Base-by-base conservation (phyloP, 2,888 invertebrate species). In the Drosophila mayaguana region DNA sequence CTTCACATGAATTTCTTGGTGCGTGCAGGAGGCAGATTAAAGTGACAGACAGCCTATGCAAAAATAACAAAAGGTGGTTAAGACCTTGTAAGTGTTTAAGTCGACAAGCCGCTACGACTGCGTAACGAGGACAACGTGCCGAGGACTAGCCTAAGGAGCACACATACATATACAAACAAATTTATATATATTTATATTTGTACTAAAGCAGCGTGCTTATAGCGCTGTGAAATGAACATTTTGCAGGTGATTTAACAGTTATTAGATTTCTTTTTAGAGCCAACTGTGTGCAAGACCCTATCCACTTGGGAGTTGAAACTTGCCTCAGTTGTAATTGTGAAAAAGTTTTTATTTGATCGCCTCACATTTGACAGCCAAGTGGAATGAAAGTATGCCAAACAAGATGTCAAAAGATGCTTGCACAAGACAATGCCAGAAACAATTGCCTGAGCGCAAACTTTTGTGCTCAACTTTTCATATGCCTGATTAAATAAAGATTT, bases 81-180 rank as follows among this genome's bases (percentile, higher is more conserved):
- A 90, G 82, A 83, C 89, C 89, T 89, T 86, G 90, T 90, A 90
- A 90, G 81, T 90, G 88, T 87, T 89, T 89, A 86, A 90, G 86
- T 79, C 85, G 90, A 84, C 86, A 87, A 88, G 80, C 80, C 74
- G 75, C 42, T 42, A 22, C 45, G 42, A 34, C 42, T 57, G 53
- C 45, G 53, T 46, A 36, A 55, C 79, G 85, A 75, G 79, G 84
- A 86, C 69, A 59, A 55, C 64, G 34, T 32, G 7, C 16, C 43
- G 11, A 28, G 42, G 20, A 12, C 32, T 8, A 22, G 22, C 3
- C 46, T 16, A 46, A 25, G 28, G 28, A 28, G 40, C n/a, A 28
- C 20, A 20, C n/a, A 53, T n/a, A 46, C n/a, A 48, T 5, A 32
- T 1, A 50, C 12, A 50, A 12, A 25, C 11, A 48, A n/a, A 28